Conservation (phyloP, 2,888 invertebrate genomes). For the Bhutanitis thaidina region DNA sequence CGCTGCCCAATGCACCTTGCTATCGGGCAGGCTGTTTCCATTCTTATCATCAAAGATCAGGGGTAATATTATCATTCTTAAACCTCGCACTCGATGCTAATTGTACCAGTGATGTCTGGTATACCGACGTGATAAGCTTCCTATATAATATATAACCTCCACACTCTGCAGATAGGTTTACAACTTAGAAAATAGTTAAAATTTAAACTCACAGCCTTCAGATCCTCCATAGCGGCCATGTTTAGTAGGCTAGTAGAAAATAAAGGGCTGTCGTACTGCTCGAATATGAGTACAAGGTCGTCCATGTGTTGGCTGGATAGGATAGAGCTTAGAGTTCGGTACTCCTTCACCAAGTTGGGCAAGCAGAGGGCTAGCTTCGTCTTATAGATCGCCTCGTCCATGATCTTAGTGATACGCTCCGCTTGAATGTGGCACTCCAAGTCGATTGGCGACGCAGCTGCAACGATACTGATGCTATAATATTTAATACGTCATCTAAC, state of each 20-base stretch:
- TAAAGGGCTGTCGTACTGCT: conserved; percentile 65
- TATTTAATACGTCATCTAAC: too few species aligned
- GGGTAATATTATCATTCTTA: too few species aligned
- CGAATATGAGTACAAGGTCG: conserved; percentile 63
- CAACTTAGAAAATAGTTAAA: too few species aligned
- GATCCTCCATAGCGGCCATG: conserved; percentile 59
- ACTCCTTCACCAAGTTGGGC: conserved; percentile 58
- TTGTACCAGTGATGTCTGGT: too few species aligned
- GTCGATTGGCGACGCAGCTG: conserved; percentile 67
- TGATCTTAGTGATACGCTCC: conserved; percentile 73
- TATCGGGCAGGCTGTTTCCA: too few species aligned
- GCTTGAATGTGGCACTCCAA: conserved; percentile 75
- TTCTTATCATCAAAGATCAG: too few species aligned
- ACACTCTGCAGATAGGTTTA: too few species aligned
- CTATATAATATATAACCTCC: too few species aligned
- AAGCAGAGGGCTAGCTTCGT: conserved; percentile 65
- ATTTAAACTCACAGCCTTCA: conserved; percentile 46
- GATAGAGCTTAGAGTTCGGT: conserved; percentile 43
- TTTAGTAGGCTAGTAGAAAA: conserved; percentile 58
- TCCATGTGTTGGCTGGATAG: conserved; percentile 56
- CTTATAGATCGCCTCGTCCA: conserved; percentile 70
- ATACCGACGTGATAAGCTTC: too few species aligned
- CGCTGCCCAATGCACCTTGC: too few species aligned
- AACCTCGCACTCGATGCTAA: too few species aligned
- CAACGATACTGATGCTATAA: neutral